Percentiles rank a stretch among this genome's conserved stretches.
phyloP scores from a whole-genome alignment of 2,888 invertebrate genomes.

The Andrena haemorrhoa region DNA sequence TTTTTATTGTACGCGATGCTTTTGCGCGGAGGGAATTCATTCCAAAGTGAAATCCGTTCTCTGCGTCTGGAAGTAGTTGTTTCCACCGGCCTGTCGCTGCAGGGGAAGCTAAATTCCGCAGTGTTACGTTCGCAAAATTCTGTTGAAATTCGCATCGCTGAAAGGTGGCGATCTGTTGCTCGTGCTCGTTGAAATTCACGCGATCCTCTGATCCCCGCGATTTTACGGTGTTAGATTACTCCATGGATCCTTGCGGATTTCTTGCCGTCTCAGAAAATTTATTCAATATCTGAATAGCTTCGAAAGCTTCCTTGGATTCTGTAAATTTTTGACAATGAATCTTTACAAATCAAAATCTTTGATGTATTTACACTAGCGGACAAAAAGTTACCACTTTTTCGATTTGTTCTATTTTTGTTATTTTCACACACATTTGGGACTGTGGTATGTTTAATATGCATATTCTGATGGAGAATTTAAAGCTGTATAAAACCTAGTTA shows the following conservation, averaged over 20 bases:
- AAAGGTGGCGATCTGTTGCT: conserved; percentile 1
- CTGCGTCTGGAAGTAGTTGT: conserved; percentile 19
- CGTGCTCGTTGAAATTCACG: background rate
- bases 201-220: background rate
- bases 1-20: conserved; percentile 53
- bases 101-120: conserved; percentile 4
- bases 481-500: too few relatives aligned
- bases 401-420: too few relatives aligned
- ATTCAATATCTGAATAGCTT: background rate
- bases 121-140: conserved; percentile 31
- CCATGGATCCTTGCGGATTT: too few relatives aligned
- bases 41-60: conserved; percentile 54
- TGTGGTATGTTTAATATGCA: too few relatives aligned
- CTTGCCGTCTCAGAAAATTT: background rate
- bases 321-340: too few relatives aligned
- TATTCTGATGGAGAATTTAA: too few relatives aligned
- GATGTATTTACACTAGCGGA: too few relatives aligned
- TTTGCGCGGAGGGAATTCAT: conserved; percentile 41
- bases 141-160: conserved; percentile 2
- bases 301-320: too few relatives aligned
- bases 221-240: background rate
- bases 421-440: too few relatives aligned
- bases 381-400: too few relatives aligned
- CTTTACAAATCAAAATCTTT: too few relatives aligned
- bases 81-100: background rate